Percentiles rank a stretch among this genome's conserved stretches.
Conservation (phyloP, 2,888 invertebrate species). For the Lepidonotus clava region DNA sequence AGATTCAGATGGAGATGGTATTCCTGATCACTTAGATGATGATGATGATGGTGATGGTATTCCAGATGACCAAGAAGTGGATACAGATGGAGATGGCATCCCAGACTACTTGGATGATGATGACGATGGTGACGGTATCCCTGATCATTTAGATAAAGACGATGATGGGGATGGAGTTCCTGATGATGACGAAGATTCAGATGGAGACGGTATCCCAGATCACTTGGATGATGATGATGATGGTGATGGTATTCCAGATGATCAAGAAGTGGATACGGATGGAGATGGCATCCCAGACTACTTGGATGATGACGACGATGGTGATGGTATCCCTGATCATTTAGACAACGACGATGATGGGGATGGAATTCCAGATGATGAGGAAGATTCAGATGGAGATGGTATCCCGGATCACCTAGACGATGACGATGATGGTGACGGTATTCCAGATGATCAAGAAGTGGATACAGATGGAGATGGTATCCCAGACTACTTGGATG, state of each 20-base stretch:
- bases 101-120: slow-evolving; percentile 72
- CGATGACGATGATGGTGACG: slow-evolving; percentile 62
- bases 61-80: slow-evolving; percentile 69
- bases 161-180: slow-evolving; percentile 66
- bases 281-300: slow-evolving; percentile 68
- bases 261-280: slow-evolving; percentile 63
- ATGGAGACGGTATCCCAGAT: slow-evolving; percentile 76
- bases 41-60: slow-evolving; percentile 76
- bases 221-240: slow-evolving; percentile 64
- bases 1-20: slow-evolving; percentile 70
- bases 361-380: slow-evolving; percentile 50
- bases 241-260: slow-evolving; percentile 65
- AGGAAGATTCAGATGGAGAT: slow-evolving; percentile 58
- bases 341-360: slow-evolving; percentile 48
- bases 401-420: slow-evolving; percentile 55
- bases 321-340: slow-evolving; percentile 60
- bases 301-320: slow-evolving; percentile 67
- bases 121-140: slow-evolving; percentile 65
- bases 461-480: slow-evolving; percentile 69
- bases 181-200: slow-evolving; percentile 65
- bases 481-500: slow-evolving; percentile 65
- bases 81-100: slow-evolving; percentile 71
- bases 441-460: slow-evolving; percentile 62
- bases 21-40: slow-evolving; percentile 68
- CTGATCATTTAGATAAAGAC: slow-evolving; percentile 64